Base-by-base conservation (phyloP, 2,888 invertebrate genomes). In the Listrodromus nycthemerus region DNA sequence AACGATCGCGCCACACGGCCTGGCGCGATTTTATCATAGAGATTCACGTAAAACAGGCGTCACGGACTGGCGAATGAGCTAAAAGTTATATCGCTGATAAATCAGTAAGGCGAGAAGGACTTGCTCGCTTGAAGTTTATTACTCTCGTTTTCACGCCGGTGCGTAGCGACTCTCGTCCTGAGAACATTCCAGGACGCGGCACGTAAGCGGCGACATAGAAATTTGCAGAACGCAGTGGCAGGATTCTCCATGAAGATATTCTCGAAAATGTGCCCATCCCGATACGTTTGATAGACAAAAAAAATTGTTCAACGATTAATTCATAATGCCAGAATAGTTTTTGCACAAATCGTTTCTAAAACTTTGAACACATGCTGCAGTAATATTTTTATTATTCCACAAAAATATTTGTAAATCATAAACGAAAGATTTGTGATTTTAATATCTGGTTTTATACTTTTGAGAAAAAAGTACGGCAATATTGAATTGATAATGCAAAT, bases 21-120 rank as follows among this genome's bases (percentile, higher is more conserved):
- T 61, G 50, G 63, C 78, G 63, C 30, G 61, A 61, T 70, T 69
- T 77, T 70, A 69, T 48, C 77, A 58, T 61, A 10, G 55, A 48
- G 37, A 71, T 8, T 37, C 52, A 48, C 65, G 74, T 48, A 69
- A 77, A 69, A 77, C 61, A n/a, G 24, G 33, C 33, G 78, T 70
- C 78, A 19, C 50, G 70, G 61, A 61, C 69, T 37, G 61, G 27
- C 50, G 78, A 21, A 78, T 78, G 48, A 78, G 45, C 58, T 69
- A 19, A 58, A 30, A 37, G 58, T 16, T 67, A 41, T 70, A 70
- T 48, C 30, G 48, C 61, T 70, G 70, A 69, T 78, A 55, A 70
- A 78, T 78, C 50, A 63, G 77, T 63, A 78, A 78, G 61, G n/a
- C 77, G 77, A 78, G 33, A 61, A 50, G 69, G 30, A 24, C 41